Conservation (phyloP, 2,113 vertebrate species). For the Noctilio leporinus region DNA sequence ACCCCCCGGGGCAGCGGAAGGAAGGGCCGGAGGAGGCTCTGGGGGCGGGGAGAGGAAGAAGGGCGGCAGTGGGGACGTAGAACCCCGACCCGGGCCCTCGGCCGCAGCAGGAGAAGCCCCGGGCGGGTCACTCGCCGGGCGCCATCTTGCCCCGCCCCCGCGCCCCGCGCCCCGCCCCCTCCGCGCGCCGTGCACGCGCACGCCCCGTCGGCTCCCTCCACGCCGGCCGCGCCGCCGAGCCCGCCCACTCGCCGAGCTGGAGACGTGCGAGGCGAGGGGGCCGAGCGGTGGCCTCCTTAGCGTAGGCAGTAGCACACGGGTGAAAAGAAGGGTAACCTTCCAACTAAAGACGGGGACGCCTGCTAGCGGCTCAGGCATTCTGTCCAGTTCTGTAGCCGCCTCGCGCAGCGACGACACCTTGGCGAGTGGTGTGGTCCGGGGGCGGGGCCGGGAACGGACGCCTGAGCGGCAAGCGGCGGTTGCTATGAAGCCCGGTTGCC, state of each 20-base stretch:
- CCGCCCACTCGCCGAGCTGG: not conserved
- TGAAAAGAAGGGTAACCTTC: accelerated
- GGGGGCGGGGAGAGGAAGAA: not conserved
- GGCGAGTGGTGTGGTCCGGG: not conserved
- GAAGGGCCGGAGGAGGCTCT: not conserved
- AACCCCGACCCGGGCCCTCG: not conserved
- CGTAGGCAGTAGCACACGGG: accelerated
- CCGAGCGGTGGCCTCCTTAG: accelerated
- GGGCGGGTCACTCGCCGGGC: not conserved
- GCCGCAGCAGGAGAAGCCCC: not conserved
- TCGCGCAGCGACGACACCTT: not conserved
- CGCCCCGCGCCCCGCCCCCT: accelerated
- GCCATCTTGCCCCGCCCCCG: conserved; percentile 53
- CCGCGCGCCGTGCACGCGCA: accelerated
- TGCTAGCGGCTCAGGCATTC: accelerated
- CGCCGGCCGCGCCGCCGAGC: accelerated
- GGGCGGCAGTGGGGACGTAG: not conserved
- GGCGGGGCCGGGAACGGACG: not conserved
- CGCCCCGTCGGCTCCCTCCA: not conserved
- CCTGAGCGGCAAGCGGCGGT: not conserved
- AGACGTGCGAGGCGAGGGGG: accelerated
- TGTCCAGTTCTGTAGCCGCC: too few relatives aligned
- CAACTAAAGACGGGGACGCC: accelerated
- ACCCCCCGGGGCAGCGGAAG: not conserved
- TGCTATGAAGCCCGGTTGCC: conserved; percentile 36